These are phyloP conservation scores for Archaeoteleia sp. DNA, from an alignment of 2,888 invertebrate species.

Conservation along the genomic window DNA sequence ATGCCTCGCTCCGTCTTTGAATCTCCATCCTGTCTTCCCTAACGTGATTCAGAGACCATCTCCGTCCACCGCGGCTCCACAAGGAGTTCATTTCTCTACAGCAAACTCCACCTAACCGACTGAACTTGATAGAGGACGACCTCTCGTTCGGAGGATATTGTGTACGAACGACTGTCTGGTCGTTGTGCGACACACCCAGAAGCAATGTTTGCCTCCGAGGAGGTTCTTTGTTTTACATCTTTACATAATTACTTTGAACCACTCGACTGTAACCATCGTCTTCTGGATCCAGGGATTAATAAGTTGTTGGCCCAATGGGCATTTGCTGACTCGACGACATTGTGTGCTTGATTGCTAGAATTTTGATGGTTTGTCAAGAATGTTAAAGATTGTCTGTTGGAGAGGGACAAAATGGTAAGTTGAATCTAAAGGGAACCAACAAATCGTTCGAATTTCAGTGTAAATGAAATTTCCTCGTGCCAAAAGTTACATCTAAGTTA, in stretches of 20 bases:
- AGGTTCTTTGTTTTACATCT: not conserved
- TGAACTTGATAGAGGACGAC: slow-evolving; percentile 41
- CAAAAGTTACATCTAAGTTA: too few species aligned
- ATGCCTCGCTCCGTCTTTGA: slow-evolving; percentile 6
- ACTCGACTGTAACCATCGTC: not conserved
- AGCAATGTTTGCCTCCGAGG: slow-evolving; percentile 6
- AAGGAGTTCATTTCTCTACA: slow-evolving; percentile 43
- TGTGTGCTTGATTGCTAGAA: too few species aligned
- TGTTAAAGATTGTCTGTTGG: too few species aligned
- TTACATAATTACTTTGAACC: too few species aligned
- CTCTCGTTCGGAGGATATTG: slow-evolving; percentile 25
- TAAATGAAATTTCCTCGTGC: too few species aligned
- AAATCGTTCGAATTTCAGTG: too few species aligned
- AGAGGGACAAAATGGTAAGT: too few species aligned
- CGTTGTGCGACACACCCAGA: slow-evolving; percentile 7
- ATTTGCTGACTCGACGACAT: too few species aligned
- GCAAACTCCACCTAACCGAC: slow-evolving; percentile 41
- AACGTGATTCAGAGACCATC: slow-evolving; percentile 27
- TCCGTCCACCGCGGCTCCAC: slow-evolving; percentile 16
- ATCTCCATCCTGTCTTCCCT: slow-evolving; percentile 10
- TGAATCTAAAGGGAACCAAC: too few species aligned
- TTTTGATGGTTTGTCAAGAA: too few species aligned
- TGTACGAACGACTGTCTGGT: slow-evolving; percentile 14
- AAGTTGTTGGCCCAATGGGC: too few species aligned
- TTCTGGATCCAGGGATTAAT: too few species aligned